phyloP scores from a whole-genome alignment of 2,888 invertebrate species.

The Villa cingulata region DNA sequence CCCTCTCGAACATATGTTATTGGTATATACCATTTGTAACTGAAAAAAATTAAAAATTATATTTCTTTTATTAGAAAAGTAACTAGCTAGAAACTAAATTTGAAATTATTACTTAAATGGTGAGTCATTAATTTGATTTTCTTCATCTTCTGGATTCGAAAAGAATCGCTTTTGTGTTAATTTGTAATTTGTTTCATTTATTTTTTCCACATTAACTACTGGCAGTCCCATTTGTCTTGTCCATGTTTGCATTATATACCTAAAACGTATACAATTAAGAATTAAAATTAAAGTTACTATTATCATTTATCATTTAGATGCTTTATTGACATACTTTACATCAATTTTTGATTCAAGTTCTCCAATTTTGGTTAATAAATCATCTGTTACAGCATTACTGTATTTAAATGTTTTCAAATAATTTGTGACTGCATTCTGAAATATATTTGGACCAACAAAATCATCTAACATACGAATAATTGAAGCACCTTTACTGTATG shows the following conservation, averaged over 20 bases:
- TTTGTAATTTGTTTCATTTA: conserved; percentile 38
- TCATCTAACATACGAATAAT: conserved; percentile 79
- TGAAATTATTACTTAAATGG: conserved; percentile 37
- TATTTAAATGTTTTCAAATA: conserved; percentile 59
- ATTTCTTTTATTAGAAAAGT: no score
- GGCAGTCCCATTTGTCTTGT: conserved; percentile 82
- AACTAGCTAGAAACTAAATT: conserved; percentile 13
- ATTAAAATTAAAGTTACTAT: background rate
- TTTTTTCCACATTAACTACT: conserved; percentile 47
- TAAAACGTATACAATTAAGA: conserved; percentile 17
- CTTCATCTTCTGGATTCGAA: conserved; percentile 48
- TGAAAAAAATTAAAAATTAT: conserved; percentile 24
- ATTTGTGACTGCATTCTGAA: conserved; percentile 55
- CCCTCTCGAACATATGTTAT: conserved; percentile 56
- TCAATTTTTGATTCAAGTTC: conserved; percentile 42
- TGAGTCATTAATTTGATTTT: conserved; percentile 37
- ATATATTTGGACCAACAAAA: conserved; percentile 51
- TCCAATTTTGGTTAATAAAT: conserved; percentile 47
- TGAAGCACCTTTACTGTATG: conserved; percentile 86
- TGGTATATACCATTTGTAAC: conserved; percentile 78
- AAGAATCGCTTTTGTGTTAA: conserved; percentile 66
- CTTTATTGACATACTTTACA: conserved; percentile 31
- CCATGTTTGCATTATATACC: conserved; percentile 74
- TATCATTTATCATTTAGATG: background rate
- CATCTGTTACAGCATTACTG: conserved; percentile 64